Evolutionary conservation across 2,888 invertebrate species (phyloP).

Genomic region (Nemoura dubitans): DNA sequence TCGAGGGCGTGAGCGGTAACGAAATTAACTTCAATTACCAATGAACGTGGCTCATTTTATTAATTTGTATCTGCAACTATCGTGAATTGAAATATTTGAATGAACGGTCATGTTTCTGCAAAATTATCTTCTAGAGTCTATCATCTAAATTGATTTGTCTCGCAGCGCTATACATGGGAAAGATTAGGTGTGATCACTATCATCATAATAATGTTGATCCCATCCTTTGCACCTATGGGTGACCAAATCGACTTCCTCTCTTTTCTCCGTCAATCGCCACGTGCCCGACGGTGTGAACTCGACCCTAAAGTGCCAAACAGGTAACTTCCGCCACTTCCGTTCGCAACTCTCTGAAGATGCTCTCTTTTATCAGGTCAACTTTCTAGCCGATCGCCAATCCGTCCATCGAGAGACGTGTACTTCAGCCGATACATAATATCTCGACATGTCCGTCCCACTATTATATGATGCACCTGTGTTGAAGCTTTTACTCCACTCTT

Average conservation of each 20-base stretch:
- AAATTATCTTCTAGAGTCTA: background rate
- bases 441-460: background rate
- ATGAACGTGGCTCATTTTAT: background rate
- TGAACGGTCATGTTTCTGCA: background rate
- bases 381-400: background rate
- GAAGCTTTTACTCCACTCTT: background rate
- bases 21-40: background rate
- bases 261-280: background rate
- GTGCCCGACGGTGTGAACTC: background rate
- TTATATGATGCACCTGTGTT: background rate
- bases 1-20: background rate
- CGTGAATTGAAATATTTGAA: background rate
- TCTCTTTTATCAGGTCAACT: slow-evolving; percentile 3
- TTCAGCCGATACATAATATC: background rate
- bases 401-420: background rate
- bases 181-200: background rate
- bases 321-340: background rate
- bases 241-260: background rate
- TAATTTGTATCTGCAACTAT: background rate
- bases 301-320: background rate
- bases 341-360: background rate
- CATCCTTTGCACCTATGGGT: background rate
- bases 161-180: background rate
- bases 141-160: background rate
- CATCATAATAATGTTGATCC: background rate